Conservation (phyloP, 2,113 vertebrate genomes). For the Pedetes capensis region DNA sequence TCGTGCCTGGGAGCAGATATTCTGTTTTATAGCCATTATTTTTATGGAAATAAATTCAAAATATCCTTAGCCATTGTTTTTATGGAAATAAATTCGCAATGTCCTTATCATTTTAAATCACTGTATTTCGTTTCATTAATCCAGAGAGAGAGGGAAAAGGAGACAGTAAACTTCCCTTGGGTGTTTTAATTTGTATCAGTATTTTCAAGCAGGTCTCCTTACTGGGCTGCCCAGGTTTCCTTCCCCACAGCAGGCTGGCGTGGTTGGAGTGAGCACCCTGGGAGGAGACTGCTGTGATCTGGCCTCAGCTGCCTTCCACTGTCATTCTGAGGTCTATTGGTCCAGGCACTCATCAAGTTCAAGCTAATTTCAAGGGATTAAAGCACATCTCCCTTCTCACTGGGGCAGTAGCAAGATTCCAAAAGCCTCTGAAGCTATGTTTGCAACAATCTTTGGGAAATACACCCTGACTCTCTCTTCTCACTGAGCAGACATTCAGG, state of each 20-base stretch:
- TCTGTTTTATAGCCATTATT: not conserved
- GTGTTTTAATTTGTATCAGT: not conserved
- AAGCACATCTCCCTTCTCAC: not conserved
- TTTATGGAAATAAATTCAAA: not conserved
- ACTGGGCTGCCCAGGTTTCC: fast-evolving
- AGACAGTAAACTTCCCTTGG: too few relatives aligned
- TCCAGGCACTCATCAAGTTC: not conserved
- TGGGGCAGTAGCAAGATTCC: not conserved
- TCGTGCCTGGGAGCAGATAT: not conserved
- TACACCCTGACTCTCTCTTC: too few relatives aligned
- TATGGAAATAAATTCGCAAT: not conserved
- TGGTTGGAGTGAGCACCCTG: fast-evolving
- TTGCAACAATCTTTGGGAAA: not conserved
- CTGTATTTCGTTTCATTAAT: not conserved
- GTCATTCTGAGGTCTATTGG: fast-evolving
- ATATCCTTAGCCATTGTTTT: not conserved
- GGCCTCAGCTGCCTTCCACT: not conserved
- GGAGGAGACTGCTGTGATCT: fast-evolving
- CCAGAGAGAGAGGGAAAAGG: too few relatives aligned
- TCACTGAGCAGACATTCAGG: not conserved
- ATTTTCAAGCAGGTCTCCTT: not conserved
- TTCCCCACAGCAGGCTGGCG: too few relatives aligned
- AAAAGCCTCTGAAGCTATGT: not conserved
- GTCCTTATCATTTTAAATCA: not conserved
- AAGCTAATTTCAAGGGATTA: not conserved